Base-by-base conservation (phyloP, 2,113 vertebrate species). In the Sapajus apella region DNA sequence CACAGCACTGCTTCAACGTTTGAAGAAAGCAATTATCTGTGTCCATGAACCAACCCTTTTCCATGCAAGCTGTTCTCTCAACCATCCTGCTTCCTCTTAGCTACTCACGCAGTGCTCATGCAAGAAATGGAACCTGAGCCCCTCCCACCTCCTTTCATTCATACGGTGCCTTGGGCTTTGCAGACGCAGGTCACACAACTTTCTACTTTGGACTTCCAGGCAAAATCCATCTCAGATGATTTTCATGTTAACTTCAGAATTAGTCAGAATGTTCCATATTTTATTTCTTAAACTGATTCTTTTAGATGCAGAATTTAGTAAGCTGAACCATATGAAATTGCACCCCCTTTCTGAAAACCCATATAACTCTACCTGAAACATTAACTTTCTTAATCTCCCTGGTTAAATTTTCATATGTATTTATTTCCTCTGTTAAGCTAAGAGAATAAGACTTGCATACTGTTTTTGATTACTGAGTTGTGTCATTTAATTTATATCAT, bases 231-330 rank as follows among this genome's bases (percentile, higher is more conserved):
- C 32, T 80, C 13, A 45, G 87, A 23, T 37, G 20, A 79, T 73
- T 90, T 58, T 75, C 61, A 76, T 89, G 32, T 58, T 95, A 73
- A 86, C 18, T 77, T 16, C n/a, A 64, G 47, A 96, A 87, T 64
- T 90, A 91, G 55, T 72, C 56, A 81, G 64, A 61, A 75, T 8
- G 47, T 7, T 86, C 32, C 23, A 80, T 12, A 23, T 61, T 68
- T 83, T 72, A 76, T 47, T 91, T 92, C 72, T 93, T 88, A 91
- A 30, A 64, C 2, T 84, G 16, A 70, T 75, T 90, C 90, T 75
- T 91, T 82, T n/a, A 61, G 80, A 82, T 32, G 7, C 5, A 81
- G 66, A 64, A 81, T 70, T 77, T 76, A 88, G n/a, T 56, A 89
- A 88, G 21, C 30, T 77, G 21, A 76, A 61, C 2, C 45, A 61